Conservation (phyloP, 2,113 vertebrate species). For the Dolichallabes microphthalmus region DNA sequence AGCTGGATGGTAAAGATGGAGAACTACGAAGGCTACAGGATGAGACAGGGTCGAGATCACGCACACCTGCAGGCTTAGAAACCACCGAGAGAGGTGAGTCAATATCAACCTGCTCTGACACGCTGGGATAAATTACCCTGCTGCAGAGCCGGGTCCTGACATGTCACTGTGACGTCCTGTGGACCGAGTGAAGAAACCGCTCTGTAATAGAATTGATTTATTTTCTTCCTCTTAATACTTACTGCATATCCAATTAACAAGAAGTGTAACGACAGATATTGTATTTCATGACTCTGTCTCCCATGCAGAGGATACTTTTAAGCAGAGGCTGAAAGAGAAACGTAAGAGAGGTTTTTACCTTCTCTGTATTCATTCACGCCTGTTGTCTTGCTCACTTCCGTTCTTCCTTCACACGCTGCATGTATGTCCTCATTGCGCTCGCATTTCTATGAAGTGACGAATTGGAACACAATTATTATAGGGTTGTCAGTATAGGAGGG, state of each 20-base stretch:
- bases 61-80: conserved; percentile 70
- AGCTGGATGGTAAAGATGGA: conserved; percentile 84
- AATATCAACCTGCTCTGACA: conserved; percentile 22
- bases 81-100: conserved; percentile 80
- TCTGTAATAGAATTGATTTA: not conserved
- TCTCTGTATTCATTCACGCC: conserved; percentile 51
- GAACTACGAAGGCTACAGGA: conserved; percentile 85
- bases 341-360: conserved; percentile 82
- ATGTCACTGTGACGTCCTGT: not conserved
- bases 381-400: conserved; percentile 56
- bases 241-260: not conserved
- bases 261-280: conserved; percentile 36
- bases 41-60: conserved; percentile 75
- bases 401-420: conserved; percentile 76
- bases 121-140: conserved; percentile 5
- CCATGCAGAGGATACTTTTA: conserved; percentile 93
- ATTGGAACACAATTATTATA: conserved; percentile 18
- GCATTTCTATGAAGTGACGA: conserved; percentile 65
- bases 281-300: conserved; percentile 69
- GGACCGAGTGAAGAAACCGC: not conserved
- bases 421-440: conserved; percentile 72
- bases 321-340: conserved; percentile 99
- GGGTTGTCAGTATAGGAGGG: not conserved
- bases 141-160: conserved; percentile 2
- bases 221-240: not conserved